A percentile compares a stretch with the other conserved stretches of the same genome.
These are phyloP conservation scores for Hoplostethus mediterraneus DNA, from an alignment of 2,797 vertebrate species.

Conservation along the genomic window DNA sequence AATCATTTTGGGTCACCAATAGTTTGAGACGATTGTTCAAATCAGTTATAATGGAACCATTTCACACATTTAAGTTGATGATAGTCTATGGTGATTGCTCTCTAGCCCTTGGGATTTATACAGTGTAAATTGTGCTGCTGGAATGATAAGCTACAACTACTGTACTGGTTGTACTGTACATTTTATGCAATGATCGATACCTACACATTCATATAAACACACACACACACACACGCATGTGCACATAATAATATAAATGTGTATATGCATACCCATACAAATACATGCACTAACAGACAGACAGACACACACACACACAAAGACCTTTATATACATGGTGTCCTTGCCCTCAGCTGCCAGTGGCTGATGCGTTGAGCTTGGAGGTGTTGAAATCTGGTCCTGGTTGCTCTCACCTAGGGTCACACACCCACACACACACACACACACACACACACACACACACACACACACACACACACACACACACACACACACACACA, in stretches of 20 bases:
- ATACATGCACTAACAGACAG: background rate
- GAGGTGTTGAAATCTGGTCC: conserved; percentile 71
- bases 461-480: conserved; percentile 13
- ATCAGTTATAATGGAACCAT: too few relatives aligned
- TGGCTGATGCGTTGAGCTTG: conserved; percentile 64
- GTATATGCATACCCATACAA: conserved; percentile 3
- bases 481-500: conserved; percentile 19
- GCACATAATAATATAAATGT: conserved; percentile 20
- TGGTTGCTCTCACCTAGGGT: conserved; percentile 62
- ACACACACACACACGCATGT: background rate
- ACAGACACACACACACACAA: background rate
- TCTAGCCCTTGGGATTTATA: too few relatives aligned
- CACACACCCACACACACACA: conserved; percentile 1
- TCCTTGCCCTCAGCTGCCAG: conserved; percentile 76
- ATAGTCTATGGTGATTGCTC: too few relatives aligned
- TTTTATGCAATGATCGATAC: too few relatives aligned
- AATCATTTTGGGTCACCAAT: too few relatives aligned
- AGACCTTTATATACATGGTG: conserved; percentile 40
- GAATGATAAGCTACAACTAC: too few relatives aligned
- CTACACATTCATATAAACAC: background rate
- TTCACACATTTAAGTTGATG: too few relatives aligned
- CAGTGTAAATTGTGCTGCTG: too few relatives aligned
- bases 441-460: conserved; percentile 39
- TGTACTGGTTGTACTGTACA: too few relatives aligned
- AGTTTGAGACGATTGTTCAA: too few relatives aligned